A percentile compares a stretch with the other conserved stretches of the same genome.
Conservation (phyloP, 2,113 vertebrate species). For the Myotis lucifugus region DNA sequence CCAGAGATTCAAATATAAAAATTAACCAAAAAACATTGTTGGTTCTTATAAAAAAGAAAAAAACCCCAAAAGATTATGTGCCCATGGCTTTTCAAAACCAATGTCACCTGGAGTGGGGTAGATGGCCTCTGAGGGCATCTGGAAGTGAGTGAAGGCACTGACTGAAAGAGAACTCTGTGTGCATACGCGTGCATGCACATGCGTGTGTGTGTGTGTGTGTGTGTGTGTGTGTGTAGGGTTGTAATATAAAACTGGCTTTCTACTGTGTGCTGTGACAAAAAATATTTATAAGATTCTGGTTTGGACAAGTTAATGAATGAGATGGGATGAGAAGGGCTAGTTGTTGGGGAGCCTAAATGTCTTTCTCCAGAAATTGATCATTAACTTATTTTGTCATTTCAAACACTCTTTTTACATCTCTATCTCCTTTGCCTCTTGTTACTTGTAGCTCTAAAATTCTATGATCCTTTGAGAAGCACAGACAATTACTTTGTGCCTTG, state of each 20-base stretch:
- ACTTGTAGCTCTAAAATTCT: background rate
- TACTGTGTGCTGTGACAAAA: background rate
- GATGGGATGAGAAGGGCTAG: background rate
- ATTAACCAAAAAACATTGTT: background rate
- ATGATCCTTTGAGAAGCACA: background rate
- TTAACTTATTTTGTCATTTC: background rate
- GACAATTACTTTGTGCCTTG: background rate
- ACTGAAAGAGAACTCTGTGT: background rate
- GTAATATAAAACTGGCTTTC: background rate
- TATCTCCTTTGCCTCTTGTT: background rate
- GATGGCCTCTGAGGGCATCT: too few relatives aligned
- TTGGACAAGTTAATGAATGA: background rate
- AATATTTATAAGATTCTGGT: background rate
- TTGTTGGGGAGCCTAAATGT: background rate
- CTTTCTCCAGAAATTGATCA: background rate
- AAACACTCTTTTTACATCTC: background rate
- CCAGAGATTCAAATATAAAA: slow-evolving; percentile 12
- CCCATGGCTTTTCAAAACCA: background rate
- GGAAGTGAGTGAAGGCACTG: background rate
- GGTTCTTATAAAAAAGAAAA: background rate
- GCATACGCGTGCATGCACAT: too few relatives aligned
- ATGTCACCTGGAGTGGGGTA: background rate
- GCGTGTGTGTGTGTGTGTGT: background rate
- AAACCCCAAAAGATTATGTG: background rate
- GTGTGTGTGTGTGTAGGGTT: background rate